These are phyloP conservation scores for Oscheius sp. DNA, from an alignment of 2,888 invertebrate species.

Conservation along the genomic window DNA sequence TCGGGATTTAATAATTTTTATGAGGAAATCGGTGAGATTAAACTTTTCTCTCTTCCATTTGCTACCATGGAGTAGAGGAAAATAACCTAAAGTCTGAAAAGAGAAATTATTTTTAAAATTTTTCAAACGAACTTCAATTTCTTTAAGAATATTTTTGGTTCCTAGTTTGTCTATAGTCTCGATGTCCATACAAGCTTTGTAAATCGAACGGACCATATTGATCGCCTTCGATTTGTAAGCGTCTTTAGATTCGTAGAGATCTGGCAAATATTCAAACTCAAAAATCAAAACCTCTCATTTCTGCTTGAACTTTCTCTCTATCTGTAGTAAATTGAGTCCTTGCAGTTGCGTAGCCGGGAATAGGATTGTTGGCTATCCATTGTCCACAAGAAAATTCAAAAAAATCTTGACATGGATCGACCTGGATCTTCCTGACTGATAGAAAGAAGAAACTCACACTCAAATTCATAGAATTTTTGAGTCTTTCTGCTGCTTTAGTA, in stretches of 20 bases:
- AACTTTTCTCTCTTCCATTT: conserved; percentile 39
- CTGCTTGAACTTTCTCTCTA: background rate
- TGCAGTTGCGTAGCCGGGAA: conserved; percentile 17
- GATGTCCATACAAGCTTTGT: conserved; percentile 60
- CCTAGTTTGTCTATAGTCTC: conserved; percentile 49
- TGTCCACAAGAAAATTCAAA: conserved; percentile 28
- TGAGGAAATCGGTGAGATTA: conserved; percentile 49
- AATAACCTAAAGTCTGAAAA: conserved; percentile 44
- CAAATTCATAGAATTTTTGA: conserved; percentile 1
- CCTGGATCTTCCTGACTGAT: background rate
- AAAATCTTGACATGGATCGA: conserved; percentile 30
- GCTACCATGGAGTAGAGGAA: conserved; percentile 63
- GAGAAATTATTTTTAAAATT: too few species aligned
- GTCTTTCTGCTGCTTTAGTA: background rate
- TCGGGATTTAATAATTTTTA: conserved; percentile 38
- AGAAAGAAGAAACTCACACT: background rate
- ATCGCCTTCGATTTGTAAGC: conserved; percentile 58
- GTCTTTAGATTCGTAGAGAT: conserved; percentile 56
- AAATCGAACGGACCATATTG: conserved; percentile 56
- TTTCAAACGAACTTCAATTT: conserved; percentile 55
- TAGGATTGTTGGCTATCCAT: conserved; percentile 28
- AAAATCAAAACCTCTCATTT: conserved; percentile 21
- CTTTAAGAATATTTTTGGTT: conserved; percentile 50
- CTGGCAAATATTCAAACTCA: conserved; percentile 38
- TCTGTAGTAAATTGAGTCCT: background rate